These are phyloP conservation scores for Paracanthobrama guichenoti DNA, from an alignment of 2,113 vertebrate genomes.

Conservation along the genomic window DNA sequence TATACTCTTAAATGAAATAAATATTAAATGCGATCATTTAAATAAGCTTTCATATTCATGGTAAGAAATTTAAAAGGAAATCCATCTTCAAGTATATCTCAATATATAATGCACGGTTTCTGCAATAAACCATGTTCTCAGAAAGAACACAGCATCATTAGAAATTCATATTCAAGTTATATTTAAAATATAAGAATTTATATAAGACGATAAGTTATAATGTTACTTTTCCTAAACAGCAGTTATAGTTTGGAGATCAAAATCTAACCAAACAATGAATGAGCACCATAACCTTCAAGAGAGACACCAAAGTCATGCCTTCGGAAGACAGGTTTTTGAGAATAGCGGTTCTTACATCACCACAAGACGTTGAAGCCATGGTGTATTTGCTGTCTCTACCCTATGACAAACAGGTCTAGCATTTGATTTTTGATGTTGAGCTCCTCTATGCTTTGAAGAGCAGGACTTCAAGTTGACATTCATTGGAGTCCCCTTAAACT, in stretches of 20 bases:
- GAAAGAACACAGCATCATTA: conserved; percentile 5
- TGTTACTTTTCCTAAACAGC: conserved; percentile 9
- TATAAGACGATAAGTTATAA: neutral
- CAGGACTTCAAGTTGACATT: conserved; percentile 17
- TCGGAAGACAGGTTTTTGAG: conserved; percentile 42
- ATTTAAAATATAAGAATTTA: conserved; percentile 7
- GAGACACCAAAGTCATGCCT: conserved; percentile 22
- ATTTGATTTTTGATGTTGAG: conserved; percentile 1
- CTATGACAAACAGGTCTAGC: conserved; percentile 20
- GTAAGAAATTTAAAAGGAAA: neutral
- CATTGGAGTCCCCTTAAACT: conserved; percentile 30
- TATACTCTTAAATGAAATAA: neutral
- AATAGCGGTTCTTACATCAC: conserved; percentile 17
- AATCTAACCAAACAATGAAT: conserved; percentile 16
- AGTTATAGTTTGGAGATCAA: conserved; percentile 10
- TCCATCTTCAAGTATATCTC: neutral
- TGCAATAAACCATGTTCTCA: conserved; percentile 5
- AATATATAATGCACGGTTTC: neutral
- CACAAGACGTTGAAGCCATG: conserved; percentile 16
- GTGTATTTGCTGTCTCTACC: conserved; percentile 5
- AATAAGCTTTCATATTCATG: neutral
- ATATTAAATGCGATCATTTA: neutral
- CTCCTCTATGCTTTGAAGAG: neutral
- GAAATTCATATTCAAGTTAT: conserved; percentile 21
- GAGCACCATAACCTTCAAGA: conserved; percentile 38